Base-by-base conservation (phyloP, 1,140 invertebrate species). In the Patella vulgata region DNA sequence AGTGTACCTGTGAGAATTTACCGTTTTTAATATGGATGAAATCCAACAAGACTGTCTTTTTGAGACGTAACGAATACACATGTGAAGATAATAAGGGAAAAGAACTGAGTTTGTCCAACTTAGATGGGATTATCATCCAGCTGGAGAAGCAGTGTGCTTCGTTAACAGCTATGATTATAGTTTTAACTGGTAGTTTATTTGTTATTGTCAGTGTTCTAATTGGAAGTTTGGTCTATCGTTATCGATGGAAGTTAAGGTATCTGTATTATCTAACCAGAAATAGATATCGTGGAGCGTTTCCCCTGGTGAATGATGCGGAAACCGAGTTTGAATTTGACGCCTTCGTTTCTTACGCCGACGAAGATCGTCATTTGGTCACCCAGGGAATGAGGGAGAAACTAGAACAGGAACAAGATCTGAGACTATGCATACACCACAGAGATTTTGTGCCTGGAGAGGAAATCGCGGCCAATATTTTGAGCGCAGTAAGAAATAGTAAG, bases 381-480 rank as follows among this genome's bases (percentile, higher is more conserved):
- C 42, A 67, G 8, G 48, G 58, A 9, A n/a, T 77, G 21, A 42
- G 57, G 9, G 56, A 23, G 17, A 40, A 59, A 25, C 48, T 79
- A 11, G 70, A 75, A 52, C 30, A 40, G 25, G 52, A 57, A n/a
- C 19, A 31, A 14, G 40, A 40, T 1, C 95, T 96, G 80, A 93
- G 94, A 81, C 85, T 96, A 43, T 96, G 93, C 79, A 86, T 97
- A 47, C 92, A 95, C 77, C 93, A 95, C 83, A 87, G 94, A n/a
- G 93, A 96, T 80, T 92, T 94, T 71, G 91, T 92, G 0, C 90
- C 92, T 25, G 89, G 94, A 0, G 90, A 90, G 51, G 89, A 87
- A 73, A 89, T 90, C 53, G 88, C 87, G 0, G 88, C 89, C 66
- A 86, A 86, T 58, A 87, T 90, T n/a, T n/a, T n/a, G n/a, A n/a